Base-by-base conservation (phyloP, 2,113 vertebrate species). In the Ahaetulla prasina region DNA sequence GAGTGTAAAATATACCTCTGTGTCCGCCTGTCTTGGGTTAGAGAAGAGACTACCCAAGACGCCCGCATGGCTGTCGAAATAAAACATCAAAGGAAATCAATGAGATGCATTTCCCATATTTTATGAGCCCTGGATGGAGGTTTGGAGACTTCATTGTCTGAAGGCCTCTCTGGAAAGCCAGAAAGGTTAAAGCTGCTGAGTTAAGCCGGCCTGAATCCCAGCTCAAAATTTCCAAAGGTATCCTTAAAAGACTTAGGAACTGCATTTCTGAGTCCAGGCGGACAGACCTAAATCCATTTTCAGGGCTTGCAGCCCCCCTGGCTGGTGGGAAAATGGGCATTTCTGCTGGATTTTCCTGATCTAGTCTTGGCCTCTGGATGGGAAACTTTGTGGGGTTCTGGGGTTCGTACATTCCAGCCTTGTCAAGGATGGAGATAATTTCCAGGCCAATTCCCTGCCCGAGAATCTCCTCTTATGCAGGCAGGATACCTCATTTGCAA, bases 31-130 rank as follows among this genome's bases (percentile, higher is more conserved):
- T 18, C 43, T 49, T 89, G 85, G 91, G 68, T 45, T 89, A n/a
- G 57, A 68, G 35, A 43, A 43, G 35, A 43, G 35, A 3, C 8
- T 3, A 9, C 0, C 18, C 18, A 22, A 43, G 18, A 22, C 35
- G 3, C 35, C 35, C 2, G 8, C 74, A 1, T 0, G 35, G 35
- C 74, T 43, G 74, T 43, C 35, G 74, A 80, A 80, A 84, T 47
- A 39, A 52, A 89, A 47, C 63, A 89, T 80, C 87, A 30, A 55
- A 87, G 50, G 63, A 92, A 92, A 92, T 92, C 87, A 92, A 89
- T 89, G 63, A n/a, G 87, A 89, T 35, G 25, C 53, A 49, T 89
- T 50, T 23, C 50, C 63, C 43, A 30, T 88, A 50, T 89, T 92
- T 87, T 84, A 88, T 55, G 87, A 80, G 91, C 50, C 27, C 39